phyloP scores from a whole-genome alignment of 2,113 vertebrate species.

The Piprites chloris region DNA sequence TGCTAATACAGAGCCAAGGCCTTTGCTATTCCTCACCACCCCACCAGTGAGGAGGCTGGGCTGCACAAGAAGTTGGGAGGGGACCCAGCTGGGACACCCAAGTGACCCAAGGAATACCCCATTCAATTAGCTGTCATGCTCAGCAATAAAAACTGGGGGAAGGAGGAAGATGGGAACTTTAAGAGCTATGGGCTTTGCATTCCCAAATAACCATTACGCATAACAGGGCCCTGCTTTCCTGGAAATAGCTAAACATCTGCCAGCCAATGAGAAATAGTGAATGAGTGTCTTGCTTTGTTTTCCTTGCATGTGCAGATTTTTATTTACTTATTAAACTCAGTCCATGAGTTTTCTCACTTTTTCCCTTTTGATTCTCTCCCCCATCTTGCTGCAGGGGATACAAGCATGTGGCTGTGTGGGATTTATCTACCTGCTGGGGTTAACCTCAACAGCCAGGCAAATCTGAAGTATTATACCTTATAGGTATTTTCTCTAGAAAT shows the following conservation, averaged over 20 bases:
- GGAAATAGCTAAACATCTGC: not conserved
- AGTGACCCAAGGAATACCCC: not conserved
- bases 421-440: not conserved
- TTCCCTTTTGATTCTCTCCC: not conserved
- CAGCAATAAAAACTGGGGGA: not conserved
- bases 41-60: not conserved
- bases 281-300: not conserved
- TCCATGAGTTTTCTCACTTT: not conserved
- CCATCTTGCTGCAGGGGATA: not conserved
- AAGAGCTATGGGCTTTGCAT: not conserved
- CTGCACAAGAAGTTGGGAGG: not conserved
- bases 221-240: not conserved
- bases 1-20: too few relatives aligned
- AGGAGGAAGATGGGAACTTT: not conserved
- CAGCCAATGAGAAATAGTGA: not conserved
- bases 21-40: not conserved
- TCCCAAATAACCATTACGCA: accelerated
- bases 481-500: not conserved
- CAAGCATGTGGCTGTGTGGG: accelerated
- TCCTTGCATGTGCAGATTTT: not conserved
- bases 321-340: not conserved
- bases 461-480: not conserved
- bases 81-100: not conserved
- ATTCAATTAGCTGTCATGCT: accelerated
- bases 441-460: not conserved